Evolutionary conservation across 1,140 invertebrate genomes (phyloP), one percentile per base, ranked within the genome.

Genomic region (Andricus grossulariae): DNA sequence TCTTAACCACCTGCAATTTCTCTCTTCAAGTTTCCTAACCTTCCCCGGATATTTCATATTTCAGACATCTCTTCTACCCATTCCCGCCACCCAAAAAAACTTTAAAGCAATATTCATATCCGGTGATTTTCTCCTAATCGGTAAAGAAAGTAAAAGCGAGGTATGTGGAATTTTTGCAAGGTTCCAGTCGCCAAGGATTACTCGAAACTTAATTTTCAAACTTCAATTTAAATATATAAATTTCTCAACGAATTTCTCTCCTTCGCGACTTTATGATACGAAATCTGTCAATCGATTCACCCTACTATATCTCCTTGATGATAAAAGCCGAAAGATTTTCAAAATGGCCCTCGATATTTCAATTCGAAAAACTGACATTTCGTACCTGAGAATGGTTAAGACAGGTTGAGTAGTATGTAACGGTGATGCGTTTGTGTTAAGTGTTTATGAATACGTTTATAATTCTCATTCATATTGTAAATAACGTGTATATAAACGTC

Each of bases 381-480:
- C 60, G 60, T 66, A 66, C 32, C 39, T 39, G 15, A 39, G 7
- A 45, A 39, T 66, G 60, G 60, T 66, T 66, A 66, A 39, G 60
- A 66, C 25, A 66, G 72, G 76, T 82, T 77, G 77, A 82, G 80
- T 85, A 79, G 80, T 75, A 82, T 82, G 78, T 82, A 84, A 82
- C 79, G 81, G 78, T 87, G 81, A 78, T 81, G 39, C 72, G 82
- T 83, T 71, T 75, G 54, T 82, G 75, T 74, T 76, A 70, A 52
- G 71, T 85, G 84, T 86, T 72, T 80, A 82, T 87, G 79, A 87
- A 84, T 87, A 86, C 80, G 82, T 84, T 83, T 85, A 86, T 76
- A 76, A 72, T 78, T 70, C 71, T 74, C 76, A 80, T 78, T 57
- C 76, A 81, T 76, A 76, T 72, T 76, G 55, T 75, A 70, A 82